Evolutionary conservation across 2,888 invertebrate genomes (phyloP).

Genomic region (Agriopis aurantiaria): DNA sequence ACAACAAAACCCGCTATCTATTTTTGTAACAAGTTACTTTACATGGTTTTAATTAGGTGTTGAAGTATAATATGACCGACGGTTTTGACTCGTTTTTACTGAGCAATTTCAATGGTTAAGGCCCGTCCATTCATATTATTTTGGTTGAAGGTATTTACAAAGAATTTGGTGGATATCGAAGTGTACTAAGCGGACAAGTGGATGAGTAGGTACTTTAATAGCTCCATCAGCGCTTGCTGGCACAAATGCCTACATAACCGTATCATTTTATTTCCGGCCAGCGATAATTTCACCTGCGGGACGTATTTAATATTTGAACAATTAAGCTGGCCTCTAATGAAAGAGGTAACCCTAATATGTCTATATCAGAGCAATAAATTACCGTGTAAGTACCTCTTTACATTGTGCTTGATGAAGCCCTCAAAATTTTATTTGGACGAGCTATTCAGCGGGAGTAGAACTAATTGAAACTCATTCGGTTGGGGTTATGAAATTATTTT

Average conservation of each 20-base stretch:
- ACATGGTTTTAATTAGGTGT: too few species aligned
- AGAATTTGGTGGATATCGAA: too few species aligned
- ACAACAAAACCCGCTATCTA: too few species aligned
- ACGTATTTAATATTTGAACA: constrained; percentile 57
- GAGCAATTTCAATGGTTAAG: too few species aligned
- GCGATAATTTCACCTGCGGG: constrained; percentile 53
- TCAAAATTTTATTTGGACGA: constrained; percentile 19
- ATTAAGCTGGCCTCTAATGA: constrained; percentile 45
- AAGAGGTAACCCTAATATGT: constrained; percentile 38
- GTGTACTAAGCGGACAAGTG: too few species aligned
- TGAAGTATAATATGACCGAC: too few species aligned
- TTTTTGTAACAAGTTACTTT: too few species aligned
- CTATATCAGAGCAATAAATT: constrained; percentile 39
- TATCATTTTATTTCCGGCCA: constrained; percentile 59
- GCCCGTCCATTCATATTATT: too few species aligned
- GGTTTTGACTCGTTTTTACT: too few species aligned
- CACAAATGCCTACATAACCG: constrained; percentile 52
- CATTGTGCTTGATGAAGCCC: constrained; percentile 36
- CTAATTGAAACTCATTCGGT: constrained; percentile 6
- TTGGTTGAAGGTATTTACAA: too few species aligned
- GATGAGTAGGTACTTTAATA: constrained; percentile 47
- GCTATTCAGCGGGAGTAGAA: not conserved
- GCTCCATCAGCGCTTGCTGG: constrained; percentile 52
- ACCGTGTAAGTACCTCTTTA: constrained; percentile 32
- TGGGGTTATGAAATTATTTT: not conserved